Conservation (phyloP, 2,113 vertebrate species). For the Anoura caudifer region DNA sequence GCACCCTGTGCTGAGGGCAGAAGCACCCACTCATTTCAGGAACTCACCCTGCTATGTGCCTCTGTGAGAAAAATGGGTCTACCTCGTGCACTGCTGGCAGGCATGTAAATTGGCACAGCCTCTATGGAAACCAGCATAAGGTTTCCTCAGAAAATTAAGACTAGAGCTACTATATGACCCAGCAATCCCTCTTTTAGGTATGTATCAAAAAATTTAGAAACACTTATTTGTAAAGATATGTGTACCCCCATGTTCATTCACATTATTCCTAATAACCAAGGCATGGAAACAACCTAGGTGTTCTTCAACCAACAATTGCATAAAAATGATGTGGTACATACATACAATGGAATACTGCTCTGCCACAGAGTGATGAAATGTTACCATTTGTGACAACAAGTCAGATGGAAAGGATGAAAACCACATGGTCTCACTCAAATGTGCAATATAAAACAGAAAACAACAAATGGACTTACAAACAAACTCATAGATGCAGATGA, state of each 20-base stretch:
- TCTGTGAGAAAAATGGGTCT: not conserved
- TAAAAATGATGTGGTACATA: no score
- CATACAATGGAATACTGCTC: not conserved
- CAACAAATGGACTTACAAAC: not conserved
- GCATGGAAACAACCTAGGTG: no score
- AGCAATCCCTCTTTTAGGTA: no score
- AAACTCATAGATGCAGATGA: not conserved
- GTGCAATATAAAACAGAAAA: not conserved
- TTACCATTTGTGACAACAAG: not conserved
- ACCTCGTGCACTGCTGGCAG: not conserved
- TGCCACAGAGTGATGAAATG: not conserved
- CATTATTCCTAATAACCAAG: no score
- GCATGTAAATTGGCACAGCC: not conserved
- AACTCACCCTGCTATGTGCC: no score
- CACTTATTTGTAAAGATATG: no score
- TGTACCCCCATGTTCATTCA: no score
- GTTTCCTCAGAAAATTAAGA: no score
- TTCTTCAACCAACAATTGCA: no score
- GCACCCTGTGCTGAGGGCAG: fast-evolving
- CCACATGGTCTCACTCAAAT: no score
- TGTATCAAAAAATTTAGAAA: no score
- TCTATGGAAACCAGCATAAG: not conserved
- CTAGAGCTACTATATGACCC: no score
- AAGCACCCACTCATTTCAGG: fast-evolving
- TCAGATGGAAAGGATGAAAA: not conserved